A percentile compares a stretch with the other conserved stretches of the same genome.
These are phyloP conservation scores for Brachyrhaphis roseni DNA, from an alignment of 2,797 vertebrate genomes.

Conservation along the genomic window DNA sequence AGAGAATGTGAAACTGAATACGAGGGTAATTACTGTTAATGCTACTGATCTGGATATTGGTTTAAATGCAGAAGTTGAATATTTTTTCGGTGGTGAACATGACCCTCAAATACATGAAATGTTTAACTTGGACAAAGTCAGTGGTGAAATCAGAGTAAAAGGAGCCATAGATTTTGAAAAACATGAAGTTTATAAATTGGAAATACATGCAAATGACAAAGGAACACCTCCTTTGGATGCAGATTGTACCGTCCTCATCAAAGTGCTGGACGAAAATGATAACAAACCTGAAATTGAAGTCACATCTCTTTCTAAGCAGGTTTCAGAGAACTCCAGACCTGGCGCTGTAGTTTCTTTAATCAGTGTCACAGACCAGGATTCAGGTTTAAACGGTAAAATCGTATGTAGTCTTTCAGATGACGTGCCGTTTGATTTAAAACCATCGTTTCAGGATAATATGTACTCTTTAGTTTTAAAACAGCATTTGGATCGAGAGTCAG, in stretches of 20 bases:
- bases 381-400: slow-evolving; percentile 61
- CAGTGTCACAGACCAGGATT: slow-evolving; percentile 64
- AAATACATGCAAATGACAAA: slow-evolving; percentile 64
- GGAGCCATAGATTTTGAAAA: slow-evolving; percentile 68
- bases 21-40: slow-evolving; percentile 40
- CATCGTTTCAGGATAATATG: slow-evolving; percentile 67
- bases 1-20: slow-evolving; percentile 53
- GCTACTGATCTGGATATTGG: slow-evolving; percentile 68
- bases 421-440: slow-evolving; percentile 67
- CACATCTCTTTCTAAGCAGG: slow-evolving; percentile 47
- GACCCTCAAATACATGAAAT: slow-evolving; percentile 29
- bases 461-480: slow-evolving; percentile 65
- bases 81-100: slow-evolving; percentile 43
- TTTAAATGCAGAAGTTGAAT: slow-evolving; percentile 59
- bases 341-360: slow-evolving; percentile 70
- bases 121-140: slow-evolving; percentile 56
- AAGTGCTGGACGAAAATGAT: slow-evolving; percentile 69
- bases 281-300: slow-evolving; percentile 70
- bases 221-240: slow-evolving; percentile 57
- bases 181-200: slow-evolving; percentile 50
- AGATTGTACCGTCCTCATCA: slow-evolving; percentile 65
- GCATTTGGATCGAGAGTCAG: slow-evolving; percentile 63
- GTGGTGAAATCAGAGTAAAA: slow-evolving; percentile 59
- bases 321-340: slow-evolving; percentile 59
- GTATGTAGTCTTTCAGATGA: slow-evolving; percentile 51